Conservation (phyloP, 2,113 vertebrate genomes). For the rat (Rattus norvegicus) region GRCr8 NC_086033.1:62810501-62811000, state of each 20-base stretch:
- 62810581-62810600: background rate
- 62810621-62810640: background rate
- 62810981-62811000: background rate
- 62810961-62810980: background rate
- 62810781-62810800: background rate
- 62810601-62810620: background rate
- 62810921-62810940: background rate
- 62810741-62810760: background rate
- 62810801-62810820: background rate
- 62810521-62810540: background rate
- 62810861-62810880: background rate
- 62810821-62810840: background rate
- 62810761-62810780: background rate
- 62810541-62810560: background rate
- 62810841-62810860: background rate
- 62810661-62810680: background rate
- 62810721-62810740: background rate
- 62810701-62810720: background rate
- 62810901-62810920: background rate
- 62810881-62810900: background rate
- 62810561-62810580: background rate
- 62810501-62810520: slow-evolving; percentile 24
- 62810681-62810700: background rate
- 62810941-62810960: background rate
- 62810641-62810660: background rate